Base-by-base conservation (phyloP, 2,888 invertebrate genomes). In the Microdon myrmicae region DNA sequence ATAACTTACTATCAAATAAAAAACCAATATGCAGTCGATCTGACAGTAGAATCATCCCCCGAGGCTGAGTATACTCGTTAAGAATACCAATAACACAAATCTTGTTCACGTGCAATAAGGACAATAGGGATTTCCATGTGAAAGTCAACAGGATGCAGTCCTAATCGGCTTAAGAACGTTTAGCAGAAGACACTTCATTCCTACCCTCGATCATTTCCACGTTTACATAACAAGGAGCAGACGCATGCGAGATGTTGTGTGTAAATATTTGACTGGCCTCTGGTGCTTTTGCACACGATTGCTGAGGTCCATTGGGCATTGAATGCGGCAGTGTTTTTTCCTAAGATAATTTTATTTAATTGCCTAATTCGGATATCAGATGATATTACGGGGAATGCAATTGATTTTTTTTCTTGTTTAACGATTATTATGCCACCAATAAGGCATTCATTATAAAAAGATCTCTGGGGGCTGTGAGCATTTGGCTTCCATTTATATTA, bases 71-170 rank as follows among this genome's bases (percentile, higher is more conserved):
- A 22, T 31, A 29, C 31, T 38, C 4, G 26, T 19, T n/a, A n/a
- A n/a, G 19, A 32, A 55, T 25, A 45, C 5, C 14, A 23, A 9
- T 31, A 17, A 12, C 44, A 13, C 10, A 10, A 29, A 5, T 16
- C 31, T 8, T 7, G 25, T 32, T 61, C 48, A 32, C 38, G 48
- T 55, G 48, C 38, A 34, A 6, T 34, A 3, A 2, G 29, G 28
- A n/a, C n/a, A 35, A 20, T 20, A 10, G 6, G 22, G 17, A 39
- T 53, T 38, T 28, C 23, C 51, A 64, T 64, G 64, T 64, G 64
- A 64, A 64, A 64, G 64, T 64, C 64, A 64, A 64, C 58, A 64
- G 64, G 64, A 58, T 64, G 43, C 48, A 56, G 35, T 31, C 25
- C 51, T 64, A 64, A 64, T 64, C 64, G 58, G 64, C 64, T 64